phyloP scores from a whole-genome alignment of 2,888 invertebrate genomes.

The Morpho deidamia region DNA sequence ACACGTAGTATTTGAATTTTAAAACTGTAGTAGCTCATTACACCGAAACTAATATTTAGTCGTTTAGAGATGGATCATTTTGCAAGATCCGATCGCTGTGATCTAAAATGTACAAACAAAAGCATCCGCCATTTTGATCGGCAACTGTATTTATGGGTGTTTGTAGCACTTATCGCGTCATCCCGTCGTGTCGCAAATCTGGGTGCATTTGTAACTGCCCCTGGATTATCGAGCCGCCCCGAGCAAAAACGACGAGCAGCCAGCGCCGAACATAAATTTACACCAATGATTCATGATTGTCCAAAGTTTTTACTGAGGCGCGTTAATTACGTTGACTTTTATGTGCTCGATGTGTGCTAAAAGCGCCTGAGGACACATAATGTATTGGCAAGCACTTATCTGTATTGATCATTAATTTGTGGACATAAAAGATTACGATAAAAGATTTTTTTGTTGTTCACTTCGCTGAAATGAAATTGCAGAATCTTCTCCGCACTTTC shows the following conservation, averaged over 20 bases:
- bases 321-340: constrained; percentile 59
- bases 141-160: constrained; percentile 19
- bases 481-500: background rate
- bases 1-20: no score
- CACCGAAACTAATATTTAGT: no score
- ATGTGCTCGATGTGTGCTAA: constrained; percentile 12
- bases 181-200: constrained; percentile 50
- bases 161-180: constrained; percentile 31
- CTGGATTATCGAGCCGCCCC: constrained; percentile 55
- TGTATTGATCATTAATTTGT: background rate
- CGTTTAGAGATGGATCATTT: no score
- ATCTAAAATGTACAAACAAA: background rate
- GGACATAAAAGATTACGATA: no score
- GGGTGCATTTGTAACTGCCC: constrained; percentile 55
- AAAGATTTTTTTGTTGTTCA: no score
- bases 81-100: no score
- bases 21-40: no score
- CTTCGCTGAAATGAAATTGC: no score
- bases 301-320: constrained; percentile 62
- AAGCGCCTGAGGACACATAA: background rate
- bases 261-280: constrained; percentile 62
- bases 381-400: background rate
- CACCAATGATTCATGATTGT: constrained; percentile 72
- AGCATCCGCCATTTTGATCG: background rate
- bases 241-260: constrained; percentile 55